Percentiles rank a stretch among this genome's conserved stretches.
These are phyloP conservation scores for Apis laboriosa DNA, from an alignment of 1,140 invertebrate species.

Conservation along the genomic window DNA sequence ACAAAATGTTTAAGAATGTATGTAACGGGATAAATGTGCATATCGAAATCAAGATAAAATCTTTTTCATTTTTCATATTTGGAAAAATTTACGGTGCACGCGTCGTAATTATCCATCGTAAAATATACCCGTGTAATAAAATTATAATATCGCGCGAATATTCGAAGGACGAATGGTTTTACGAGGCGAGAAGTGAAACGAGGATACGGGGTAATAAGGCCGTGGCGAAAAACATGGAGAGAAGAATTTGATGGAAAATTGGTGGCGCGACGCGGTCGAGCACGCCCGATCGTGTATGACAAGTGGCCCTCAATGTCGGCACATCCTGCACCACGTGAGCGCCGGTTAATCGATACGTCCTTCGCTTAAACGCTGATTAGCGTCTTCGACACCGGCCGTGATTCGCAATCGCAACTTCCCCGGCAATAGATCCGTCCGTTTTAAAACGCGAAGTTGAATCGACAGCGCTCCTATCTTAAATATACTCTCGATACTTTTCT, in stretches of 20 bases:
- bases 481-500: no score
- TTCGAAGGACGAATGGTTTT: background rate
- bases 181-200: background rate
- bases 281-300: background rate
- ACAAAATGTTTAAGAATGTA: no score
- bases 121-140: no score
- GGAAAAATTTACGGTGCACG: no score
- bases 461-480: no score
- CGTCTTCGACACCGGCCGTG: background rate
- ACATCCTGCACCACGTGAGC: slow-evolving; percentile 1
- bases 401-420: slow-evolving; percentile 21
- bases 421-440: no score
- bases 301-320: slow-evolving; percentile 29
- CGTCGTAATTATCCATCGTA: no score
- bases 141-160: background rate
- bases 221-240: background rate
- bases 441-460: no score
- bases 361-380: slow-evolving; percentile 51
- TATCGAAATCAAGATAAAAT: no score
- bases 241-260: slow-evolving; percentile 13
- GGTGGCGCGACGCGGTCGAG: background rate
- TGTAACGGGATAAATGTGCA: no score
- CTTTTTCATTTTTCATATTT: no score
- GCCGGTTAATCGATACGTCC: slow-evolving; percentile 54
- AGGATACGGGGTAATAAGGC: background rate